These are phyloP conservation scores for Mustela lutreola DNA, from an alignment of 2,113 vertebrate species.

Conservation along the genomic window DNA sequence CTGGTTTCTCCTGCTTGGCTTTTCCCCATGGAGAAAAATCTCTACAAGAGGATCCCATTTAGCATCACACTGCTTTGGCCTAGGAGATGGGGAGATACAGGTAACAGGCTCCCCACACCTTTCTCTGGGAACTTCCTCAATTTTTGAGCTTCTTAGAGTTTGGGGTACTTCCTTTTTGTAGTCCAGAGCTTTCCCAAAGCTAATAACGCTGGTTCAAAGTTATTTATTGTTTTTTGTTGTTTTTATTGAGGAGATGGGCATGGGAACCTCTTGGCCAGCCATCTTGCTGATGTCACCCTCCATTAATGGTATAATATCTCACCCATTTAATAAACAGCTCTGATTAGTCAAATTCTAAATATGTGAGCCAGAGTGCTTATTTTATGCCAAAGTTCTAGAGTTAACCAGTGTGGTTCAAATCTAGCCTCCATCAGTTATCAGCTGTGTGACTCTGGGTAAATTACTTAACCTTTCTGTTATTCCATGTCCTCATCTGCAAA, in stretches of 20 bases:
- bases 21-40: background rate
- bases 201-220: background rate
- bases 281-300: background rate
- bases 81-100: background rate
- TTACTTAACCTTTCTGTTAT: background rate
- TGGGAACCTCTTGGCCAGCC: background rate
- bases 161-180: background rate
- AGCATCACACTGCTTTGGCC: background rate
- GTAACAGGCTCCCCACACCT: background rate
- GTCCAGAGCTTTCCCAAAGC: background rate
- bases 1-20: background rate
- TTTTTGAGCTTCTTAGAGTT: background rate
- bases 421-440: background rate
- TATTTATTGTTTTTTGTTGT: background rate
- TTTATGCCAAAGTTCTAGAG: background rate
- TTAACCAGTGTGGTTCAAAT: background rate
- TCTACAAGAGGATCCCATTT: accelerated
- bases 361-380: background rate
- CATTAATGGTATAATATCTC: background rate
- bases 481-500: background rate
- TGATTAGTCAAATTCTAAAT: background rate
- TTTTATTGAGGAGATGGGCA: background rate
- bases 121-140: no score
- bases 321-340: background rate
- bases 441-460: background rate